These are phyloP conservation scores for Platanista minor DNA, from an alignment of 2,113 vertebrate species.

Conservation along the genomic window DNA sequence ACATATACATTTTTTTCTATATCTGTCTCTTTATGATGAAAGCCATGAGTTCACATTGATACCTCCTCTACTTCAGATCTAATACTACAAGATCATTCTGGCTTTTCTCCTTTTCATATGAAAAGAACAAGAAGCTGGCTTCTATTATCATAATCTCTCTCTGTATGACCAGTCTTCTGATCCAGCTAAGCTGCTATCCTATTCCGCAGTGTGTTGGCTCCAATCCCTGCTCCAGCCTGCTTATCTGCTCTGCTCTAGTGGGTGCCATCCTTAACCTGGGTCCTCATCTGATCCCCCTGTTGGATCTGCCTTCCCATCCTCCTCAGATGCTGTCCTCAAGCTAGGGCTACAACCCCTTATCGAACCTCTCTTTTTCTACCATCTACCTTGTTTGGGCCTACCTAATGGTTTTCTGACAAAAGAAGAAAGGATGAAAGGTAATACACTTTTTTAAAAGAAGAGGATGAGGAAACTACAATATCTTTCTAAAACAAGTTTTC, in stretches of 20 bases:
- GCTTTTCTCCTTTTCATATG: not conserved
- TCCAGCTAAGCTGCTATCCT: not conserved
- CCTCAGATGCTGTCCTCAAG: not conserved
- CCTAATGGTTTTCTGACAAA: not conserved
- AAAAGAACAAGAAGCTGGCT: not conserved
- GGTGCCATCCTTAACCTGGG: not conserved
- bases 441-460: not conserved
- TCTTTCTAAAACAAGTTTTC: conserved; percentile 30
- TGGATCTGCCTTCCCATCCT: not conserved
- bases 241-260: not conserved
- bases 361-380: not conserved
- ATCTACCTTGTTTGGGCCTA: not conserved
- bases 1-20: not conserved
- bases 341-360: not conserved
- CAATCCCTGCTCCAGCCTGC: not conserved
- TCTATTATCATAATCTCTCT: not conserved
- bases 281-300: not conserved
- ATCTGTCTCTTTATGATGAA: not conserved
- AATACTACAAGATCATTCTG: not conserved
- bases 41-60: not conserved
- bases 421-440: not conserved
- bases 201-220: not conserved
- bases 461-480: not conserved
- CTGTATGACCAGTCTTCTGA: not conserved
- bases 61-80: not conserved